Percentiles rank a stretch among this genome's conserved stretches.
phyloP scores from a whole-genome alignment of 2,797 vertebrate genomes.

The Tapirus indicus region DNA sequence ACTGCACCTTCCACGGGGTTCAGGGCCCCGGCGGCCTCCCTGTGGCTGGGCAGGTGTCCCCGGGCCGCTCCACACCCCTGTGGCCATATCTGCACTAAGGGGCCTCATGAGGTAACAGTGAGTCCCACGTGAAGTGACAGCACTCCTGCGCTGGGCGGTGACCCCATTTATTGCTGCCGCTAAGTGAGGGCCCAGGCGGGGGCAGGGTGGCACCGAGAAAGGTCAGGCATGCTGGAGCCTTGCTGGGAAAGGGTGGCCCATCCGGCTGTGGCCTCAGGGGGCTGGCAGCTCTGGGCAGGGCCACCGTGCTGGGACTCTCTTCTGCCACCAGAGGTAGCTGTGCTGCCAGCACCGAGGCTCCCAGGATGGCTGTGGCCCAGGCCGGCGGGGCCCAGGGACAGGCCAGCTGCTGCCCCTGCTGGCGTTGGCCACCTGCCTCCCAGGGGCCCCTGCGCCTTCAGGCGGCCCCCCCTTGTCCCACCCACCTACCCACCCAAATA shows the following conservation, averaged over 20 bases:
- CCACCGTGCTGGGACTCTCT: not conserved
- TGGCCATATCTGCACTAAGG: not conserved
- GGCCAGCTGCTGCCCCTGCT: not conserved
- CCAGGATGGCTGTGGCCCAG: not conserved
- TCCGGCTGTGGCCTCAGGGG: not conserved
- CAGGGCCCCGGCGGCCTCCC: not conserved
- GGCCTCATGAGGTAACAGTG: slow-evolving; percentile 43
- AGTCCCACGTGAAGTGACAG: not conserved
- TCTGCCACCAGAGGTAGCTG: slow-evolving; percentile 72
- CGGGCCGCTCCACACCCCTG: not conserved
- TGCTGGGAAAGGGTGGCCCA: not conserved
- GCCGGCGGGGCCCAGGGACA: not conserved
- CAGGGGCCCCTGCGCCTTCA: not conserved
- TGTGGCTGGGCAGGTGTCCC: not conserved
- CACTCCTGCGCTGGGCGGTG: not conserved
- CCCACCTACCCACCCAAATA: slow-evolving; percentile 56
- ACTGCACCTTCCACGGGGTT: not conserved
- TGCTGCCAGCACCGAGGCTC: not conserved
- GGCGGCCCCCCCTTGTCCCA: not conserved
- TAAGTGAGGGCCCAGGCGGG: not conserved
- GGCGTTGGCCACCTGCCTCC: not conserved
- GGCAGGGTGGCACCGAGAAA: not conserved
- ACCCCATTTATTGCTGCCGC: slow-evolving; percentile 67
- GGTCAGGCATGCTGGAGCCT: not conserved
- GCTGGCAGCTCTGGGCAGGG: not conserved